These are phyloP conservation scores for Aphyosemion australe DNA, from an alignment of 2,113 vertebrate genomes.

Conservation along the genomic window DNA sequence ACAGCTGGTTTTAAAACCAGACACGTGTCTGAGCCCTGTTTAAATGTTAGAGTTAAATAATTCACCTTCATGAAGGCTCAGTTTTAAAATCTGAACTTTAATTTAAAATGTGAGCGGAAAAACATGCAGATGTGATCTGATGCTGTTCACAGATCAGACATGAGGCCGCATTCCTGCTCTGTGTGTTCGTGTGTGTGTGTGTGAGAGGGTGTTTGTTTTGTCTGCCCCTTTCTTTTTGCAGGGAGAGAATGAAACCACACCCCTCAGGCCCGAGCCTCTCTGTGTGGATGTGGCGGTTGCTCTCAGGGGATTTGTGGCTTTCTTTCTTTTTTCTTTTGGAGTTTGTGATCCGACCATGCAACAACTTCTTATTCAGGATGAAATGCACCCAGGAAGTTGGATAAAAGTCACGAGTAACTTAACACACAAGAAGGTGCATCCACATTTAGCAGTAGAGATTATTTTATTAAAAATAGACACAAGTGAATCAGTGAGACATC, in stretches of 20 bases:
- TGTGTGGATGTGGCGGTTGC: conserved; percentile 44
- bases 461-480: background rate
- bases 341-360: conserved; percentile 14
- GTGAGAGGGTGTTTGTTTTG: conserved; percentile 64
- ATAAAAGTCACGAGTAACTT: background rate
- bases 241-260: conserved; percentile 73
- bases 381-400: background rate
- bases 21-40: conserved; percentile 17
- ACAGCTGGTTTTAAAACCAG: conserved; percentile 32
- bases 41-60: no score
- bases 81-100: no score
- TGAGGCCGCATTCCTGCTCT: conserved; percentile 20
- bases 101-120: no score
- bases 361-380: conserved; percentile 1
- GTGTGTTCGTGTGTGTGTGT: conserved; percentile 14
- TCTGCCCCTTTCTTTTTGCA: conserved; percentile 66
- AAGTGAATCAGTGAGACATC: background rate
- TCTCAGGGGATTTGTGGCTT: conserved; percentile 60
- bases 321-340: conserved; percentile 43
- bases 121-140: background rate
- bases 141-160: background rate
- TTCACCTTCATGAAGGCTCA: no score
- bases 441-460: background rate
- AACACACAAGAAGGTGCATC: background rate
- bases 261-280: conserved; percentile 54